These are phyloP conservation scores for Scelioninae gen. 2 DNA, from an alignment of 2,888 invertebrate species.

Conservation along the genomic window DNA sequence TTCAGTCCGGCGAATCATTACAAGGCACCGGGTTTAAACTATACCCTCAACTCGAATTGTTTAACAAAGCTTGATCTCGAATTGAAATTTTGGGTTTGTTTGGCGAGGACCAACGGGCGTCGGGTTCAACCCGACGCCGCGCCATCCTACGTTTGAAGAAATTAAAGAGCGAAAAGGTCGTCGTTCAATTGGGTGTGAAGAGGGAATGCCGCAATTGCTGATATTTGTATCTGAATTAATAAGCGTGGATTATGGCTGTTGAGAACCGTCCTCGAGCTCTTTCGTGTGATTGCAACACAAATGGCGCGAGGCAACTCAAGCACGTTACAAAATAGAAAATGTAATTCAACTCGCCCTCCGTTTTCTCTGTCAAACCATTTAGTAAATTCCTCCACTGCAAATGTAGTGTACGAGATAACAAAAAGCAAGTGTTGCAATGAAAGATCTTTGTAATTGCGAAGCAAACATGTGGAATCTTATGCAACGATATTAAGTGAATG, in stretches of 20 bases:
- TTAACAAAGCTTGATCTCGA: slow-evolving; percentile 1
- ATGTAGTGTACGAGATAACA: slow-evolving; percentile 36
- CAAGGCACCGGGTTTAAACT: slow-evolving; percentile 9
- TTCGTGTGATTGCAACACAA: slow-evolving; percentile 65
- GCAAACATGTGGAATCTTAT: slow-evolving; percentile 42
- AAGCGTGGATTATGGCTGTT: slow-evolving; percentile 41
- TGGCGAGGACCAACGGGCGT: no score
- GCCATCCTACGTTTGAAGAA: no score
- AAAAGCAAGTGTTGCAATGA: slow-evolving; percentile 39
- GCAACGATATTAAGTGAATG: no score
- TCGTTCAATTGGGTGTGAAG: no score
- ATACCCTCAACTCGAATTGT: slow-evolving; percentile 9
- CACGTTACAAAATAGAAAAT: slow-evolving; percentile 70
- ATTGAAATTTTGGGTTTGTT: no score
- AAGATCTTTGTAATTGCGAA: slow-evolving; percentile 48
- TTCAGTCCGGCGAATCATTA: slow-evolving; percentile 30
- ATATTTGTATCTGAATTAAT: slow-evolving; percentile 28
- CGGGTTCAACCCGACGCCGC: no score
- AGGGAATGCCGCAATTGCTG: no score
- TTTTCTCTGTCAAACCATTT: slow-evolving; percentile 50
- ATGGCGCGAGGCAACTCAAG: slow-evolving; percentile 64
- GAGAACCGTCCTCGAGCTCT: slow-evolving; percentile 65
- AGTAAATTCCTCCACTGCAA: slow-evolving; percentile 53
- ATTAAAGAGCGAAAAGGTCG: no score
- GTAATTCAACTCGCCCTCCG: slow-evolving; percentile 68